Conservation (phyloP, 2,113 vertebrate genomes). For the Cygnus atratus region DNA sequence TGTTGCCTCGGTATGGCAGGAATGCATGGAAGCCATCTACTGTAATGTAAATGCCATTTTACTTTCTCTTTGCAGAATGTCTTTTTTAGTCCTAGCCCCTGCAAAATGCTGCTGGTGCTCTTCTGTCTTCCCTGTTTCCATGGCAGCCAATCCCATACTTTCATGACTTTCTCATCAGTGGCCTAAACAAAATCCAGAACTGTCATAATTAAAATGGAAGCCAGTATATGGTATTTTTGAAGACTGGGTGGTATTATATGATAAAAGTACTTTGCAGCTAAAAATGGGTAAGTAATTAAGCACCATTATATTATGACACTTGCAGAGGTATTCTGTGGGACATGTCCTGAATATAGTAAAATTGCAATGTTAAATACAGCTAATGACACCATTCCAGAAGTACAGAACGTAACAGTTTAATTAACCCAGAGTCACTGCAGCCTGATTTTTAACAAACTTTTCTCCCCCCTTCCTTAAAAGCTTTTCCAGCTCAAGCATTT, state of each 20-base stretch:
- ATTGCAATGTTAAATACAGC: constrained; percentile 29
- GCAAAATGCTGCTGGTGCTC: constrained; percentile 9
- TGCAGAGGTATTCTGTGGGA: constrained; percentile 5
- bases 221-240: neutral
- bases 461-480: neutral
- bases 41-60: neutral
- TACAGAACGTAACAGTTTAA: constrained; percentile 24
- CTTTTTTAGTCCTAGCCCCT: neutral
- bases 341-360: neutral
- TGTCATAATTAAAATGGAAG: constrained; percentile 22
- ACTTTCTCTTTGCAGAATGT: neutral
- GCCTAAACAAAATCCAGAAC: constrained; percentile 42
- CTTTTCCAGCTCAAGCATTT: neutral
- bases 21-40: neutral
- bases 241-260: neutral
- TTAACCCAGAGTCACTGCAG: neutral
- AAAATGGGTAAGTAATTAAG: constrained; percentile 48
- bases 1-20: neutral
- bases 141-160: constrained; percentile 32
- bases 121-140: constrained; percentile 41
- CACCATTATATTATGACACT: constrained; percentile 11
- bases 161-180: neutral
- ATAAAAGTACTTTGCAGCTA: constrained; percentile 15
- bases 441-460: neutral
- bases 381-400: constrained; percentile 28